Evolutionary conservation across 2,113 vertebrate genomes (phyloP).

Genomic region (Psilopsiagon aurifrons): DNA sequence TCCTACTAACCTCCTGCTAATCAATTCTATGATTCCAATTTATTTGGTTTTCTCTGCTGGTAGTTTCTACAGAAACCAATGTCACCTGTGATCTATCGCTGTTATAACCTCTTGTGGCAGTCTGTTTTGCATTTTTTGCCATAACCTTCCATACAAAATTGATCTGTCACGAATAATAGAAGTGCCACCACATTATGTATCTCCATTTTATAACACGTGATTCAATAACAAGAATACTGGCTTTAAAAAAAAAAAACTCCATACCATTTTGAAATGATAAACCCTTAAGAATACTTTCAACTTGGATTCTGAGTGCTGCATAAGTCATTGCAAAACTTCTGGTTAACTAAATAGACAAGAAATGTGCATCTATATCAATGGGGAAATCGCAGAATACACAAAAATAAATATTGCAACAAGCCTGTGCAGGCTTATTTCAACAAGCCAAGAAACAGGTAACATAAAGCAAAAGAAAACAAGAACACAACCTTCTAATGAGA

Average conservation of each 20-base stretch:
- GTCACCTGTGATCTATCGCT: constrained; percentile 64
- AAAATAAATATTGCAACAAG: not conserved
- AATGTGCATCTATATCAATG: not conserved
- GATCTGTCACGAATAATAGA: constrained; percentile 60
- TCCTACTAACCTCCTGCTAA: not conserved
- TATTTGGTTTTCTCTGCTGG: constrained; percentile 46
- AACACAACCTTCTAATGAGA: not conserved
- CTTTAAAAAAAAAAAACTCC: constrained; percentile 52
- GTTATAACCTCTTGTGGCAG: constrained; percentile 38
- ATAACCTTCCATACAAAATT: constrained; percentile 65
- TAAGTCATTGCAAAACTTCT: not conserved
- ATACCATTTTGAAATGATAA: not conserved
- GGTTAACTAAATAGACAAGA: not conserved
- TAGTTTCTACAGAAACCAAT: constrained; percentile 41
- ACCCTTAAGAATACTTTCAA: not conserved
- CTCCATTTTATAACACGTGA: constrained; percentile 49
- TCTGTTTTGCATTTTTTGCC: constrained; percentile 56
- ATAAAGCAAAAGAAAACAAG: not conserved
- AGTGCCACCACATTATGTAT: constrained; percentile 42
- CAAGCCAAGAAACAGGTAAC: not conserved
- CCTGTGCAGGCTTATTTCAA: not conserved
- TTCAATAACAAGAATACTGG: not conserved
- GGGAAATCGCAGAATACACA: not conserved
- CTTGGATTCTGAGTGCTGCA: not conserved
- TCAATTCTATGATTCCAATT: not conserved